Conservation (phyloP, 2,888 invertebrate genomes). For the Minunthozetes semirufus region DNA sequence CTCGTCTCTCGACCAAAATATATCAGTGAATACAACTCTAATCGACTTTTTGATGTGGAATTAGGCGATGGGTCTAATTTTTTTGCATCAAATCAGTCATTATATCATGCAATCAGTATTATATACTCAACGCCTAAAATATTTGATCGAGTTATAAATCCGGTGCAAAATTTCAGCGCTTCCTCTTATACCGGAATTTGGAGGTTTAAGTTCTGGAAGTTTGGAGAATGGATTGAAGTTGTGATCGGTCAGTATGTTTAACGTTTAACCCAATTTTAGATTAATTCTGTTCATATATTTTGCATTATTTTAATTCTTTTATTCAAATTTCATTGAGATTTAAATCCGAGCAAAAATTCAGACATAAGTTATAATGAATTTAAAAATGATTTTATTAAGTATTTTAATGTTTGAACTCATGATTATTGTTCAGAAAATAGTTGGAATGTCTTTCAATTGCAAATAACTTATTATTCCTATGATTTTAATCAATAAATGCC, state of each 20-base stretch:
- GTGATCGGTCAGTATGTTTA: slow-evolving; percentile 44
- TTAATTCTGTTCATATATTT: not conserved
- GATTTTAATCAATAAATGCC: no score
- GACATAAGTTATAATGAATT: no score
- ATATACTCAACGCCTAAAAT: slow-evolving; percentile 56
- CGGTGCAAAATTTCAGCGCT: slow-evolving; percentile 49
- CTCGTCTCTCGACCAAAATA: slow-evolving; percentile 61
- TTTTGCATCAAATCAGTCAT: not conserved
- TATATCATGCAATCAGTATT: not conserved
- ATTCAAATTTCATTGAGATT: no score
- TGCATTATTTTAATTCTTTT: no score
- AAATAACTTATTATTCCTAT: no score
- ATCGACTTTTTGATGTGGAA: slow-evolving; percentile 54
- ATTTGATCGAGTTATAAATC: slow-evolving; percentile 57
- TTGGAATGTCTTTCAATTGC: no score
- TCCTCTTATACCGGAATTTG: slow-evolving; percentile 61
- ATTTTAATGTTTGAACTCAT: no score
- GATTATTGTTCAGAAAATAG: no score
- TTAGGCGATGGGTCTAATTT: slow-evolving; percentile 48
- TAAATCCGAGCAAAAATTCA: no score
- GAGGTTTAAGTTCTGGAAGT: slow-evolving; percentile 70
- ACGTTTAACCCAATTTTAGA: not conserved
- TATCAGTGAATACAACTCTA: slow-evolving; percentile 48
- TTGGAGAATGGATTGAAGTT: slow-evolving; percentile 68
- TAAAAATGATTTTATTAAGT: no score